Base-by-base conservation (phyloP, 2,113 vertebrate species). In the Chaetops frenatus region DNA sequence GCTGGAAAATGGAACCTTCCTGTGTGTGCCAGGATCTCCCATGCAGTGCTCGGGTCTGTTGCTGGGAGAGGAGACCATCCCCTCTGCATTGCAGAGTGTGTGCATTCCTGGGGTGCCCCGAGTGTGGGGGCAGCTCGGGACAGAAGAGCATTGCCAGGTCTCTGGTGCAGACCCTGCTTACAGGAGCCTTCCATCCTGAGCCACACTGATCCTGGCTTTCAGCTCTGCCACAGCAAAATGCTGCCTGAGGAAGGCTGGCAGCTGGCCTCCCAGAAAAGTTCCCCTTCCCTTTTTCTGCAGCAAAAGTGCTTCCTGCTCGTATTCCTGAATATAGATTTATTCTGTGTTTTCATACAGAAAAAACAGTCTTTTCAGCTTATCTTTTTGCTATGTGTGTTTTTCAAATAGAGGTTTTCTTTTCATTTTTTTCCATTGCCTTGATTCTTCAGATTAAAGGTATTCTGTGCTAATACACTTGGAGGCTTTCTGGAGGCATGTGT, bases 81-180 rank as follows among this genome's bases (percentile, higher is more conserved):
- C 27, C 1, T 1, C 5, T 4, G 28, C 5, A 11, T 15, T 23
- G 8, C 33, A 11, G 22, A 8, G 18, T 1, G 1, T 12, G 2
- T 21, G 4, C 18, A 1, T 31, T 57, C 31, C 54, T 54, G 64
- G 40, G 42, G 47, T 50, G 44, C 42, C 36, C 0, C 0, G 24
- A 2, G 10, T 4, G 3, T 3, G 13, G 16, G 67, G 27, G 5
- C 70, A 38, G 54, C 28, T 8, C 5, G 0, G 88, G 56, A 20
- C 70, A 87, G 16, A 10, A 65, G 11, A 50, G 22, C 42, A 6
- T 13, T 9, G 21, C 51, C 11, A 25, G 25, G 18, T 24, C n/a
- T 48, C 64, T 45, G 17, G 0, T 18, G 25, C 72, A 36, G 72
- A 9, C 31, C 36, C 36, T 36, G 40, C 72, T 86, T 15, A 2